These are phyloP conservation scores for Lipotes vexillifer DNA, from an alignment of 2,113 vertebrate species.

Conservation along the genomic window DNA sequence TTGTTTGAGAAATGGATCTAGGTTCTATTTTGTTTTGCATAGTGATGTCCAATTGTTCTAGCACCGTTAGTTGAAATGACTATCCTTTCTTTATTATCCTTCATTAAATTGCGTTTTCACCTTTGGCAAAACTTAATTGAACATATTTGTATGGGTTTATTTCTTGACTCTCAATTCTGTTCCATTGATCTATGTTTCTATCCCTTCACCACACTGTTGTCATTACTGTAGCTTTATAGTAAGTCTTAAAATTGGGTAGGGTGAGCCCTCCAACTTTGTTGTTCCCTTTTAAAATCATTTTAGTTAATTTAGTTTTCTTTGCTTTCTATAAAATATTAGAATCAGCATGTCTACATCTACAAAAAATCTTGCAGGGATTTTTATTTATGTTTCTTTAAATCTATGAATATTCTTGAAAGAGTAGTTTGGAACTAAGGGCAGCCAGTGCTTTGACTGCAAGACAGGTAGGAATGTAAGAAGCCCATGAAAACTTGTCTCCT, in stretches of 20 bases:
- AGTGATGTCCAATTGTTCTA: too few relatives aligned
- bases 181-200: too few relatives aligned
- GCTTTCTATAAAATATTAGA: not conserved
- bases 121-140: not conserved
- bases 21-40: not conserved
- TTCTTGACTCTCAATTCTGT: too few relatives aligned
- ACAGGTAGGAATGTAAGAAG: not conserved
- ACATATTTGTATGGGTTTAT: not conserved
- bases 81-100: not conserved
- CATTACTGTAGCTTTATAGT: too few relatives aligned
- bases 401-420: not conserved
- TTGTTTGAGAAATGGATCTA: not conserved
- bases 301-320: not conserved
- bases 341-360: not conserved
- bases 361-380: not conserved
- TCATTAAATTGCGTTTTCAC: not conserved
- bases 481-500: not conserved
- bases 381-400: not conserved
- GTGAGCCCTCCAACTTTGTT: too few relatives aligned
- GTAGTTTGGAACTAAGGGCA: not conserved
- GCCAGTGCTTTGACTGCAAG: not conserved
- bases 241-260: too few relatives aligned
- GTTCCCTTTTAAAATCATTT: not conserved
- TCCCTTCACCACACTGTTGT: too few relatives aligned
- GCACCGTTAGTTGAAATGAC: not conserved